Evolutionary conservation across 2,888 invertebrate genomes (phyloP), one percentile per base, ranked within the genome.

Genomic region (Cantharis flavilabris): DNA sequence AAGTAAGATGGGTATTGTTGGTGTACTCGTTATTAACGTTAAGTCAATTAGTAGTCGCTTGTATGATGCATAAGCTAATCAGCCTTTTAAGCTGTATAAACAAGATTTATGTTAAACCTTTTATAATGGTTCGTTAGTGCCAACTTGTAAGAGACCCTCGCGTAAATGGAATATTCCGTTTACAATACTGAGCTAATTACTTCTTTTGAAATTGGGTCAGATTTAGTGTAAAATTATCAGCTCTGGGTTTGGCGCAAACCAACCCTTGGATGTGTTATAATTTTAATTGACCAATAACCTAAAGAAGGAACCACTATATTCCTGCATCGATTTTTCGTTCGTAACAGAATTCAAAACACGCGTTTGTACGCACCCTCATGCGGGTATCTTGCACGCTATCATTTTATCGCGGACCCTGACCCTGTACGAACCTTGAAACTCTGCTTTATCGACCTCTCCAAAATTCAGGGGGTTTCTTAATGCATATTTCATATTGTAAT

Each of bases 91-190:
- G 73, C 73, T 18, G 73, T 67, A 73, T 73, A 78, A 78, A 78
- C 78, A 73, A 78, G 78, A 76, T 78, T 78, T 76, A 62, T 65
- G 62, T 26, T 75, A 78, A 78, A 76, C 78, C 78, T 69, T 78
- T 78, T 78, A 78, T 75, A 63, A 73, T 23, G 76, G 73, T 72
- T 78, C 76, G 71, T 77, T 77, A 75, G 64, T 73, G 70, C 71
- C 71, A 73, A 73, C 73, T 77, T 14, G 74, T 70, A 65, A 49
- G 26, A 74, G 69, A 63, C 18, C 18, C 65, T 49, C n/a, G 49
- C n/a, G 9, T 7, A n/a, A 49, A 49, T 49, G n/a, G 49, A n/a
- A n/a, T 49, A n/a, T n/a, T 49, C 49, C 5, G n/a, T 49, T 49
- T n/a, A 49, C 49, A 49, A 49, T 49, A n/a, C 49, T 9, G 13